These are phyloP conservation scores for Sinocyclocheilus grahami DNA, from an alignment of 2,113 vertebrate species.

Conservation along the genomic window DNA sequence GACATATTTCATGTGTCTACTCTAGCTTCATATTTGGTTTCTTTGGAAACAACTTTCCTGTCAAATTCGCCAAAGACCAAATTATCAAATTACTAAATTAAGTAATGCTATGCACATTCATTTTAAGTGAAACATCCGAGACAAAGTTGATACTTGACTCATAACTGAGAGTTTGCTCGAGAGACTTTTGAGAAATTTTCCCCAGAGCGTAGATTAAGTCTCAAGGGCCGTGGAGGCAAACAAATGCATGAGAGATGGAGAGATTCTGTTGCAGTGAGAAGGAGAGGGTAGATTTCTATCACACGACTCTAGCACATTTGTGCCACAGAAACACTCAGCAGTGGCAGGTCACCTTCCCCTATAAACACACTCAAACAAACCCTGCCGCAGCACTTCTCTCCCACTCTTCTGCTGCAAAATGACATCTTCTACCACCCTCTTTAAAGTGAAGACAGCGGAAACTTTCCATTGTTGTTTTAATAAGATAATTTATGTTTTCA, in stretches of 20 bases:
- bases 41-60: too few relatives aligned
- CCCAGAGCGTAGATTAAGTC: too few relatives aligned
- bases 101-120: too few relatives aligned
- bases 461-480: background rate
- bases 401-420: constrained; percentile 7
- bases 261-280: constrained; percentile 26
- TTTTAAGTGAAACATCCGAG: too few relatives aligned
- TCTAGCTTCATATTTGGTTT: too few relatives aligned
- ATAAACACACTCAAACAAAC: constrained; percentile 33
- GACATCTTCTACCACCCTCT: background rate
- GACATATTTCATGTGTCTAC: too few relatives aligned
- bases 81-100: too few relatives aligned
- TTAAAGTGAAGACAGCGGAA: background rate
- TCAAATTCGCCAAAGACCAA: too few relatives aligned
- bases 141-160: too few relatives aligned
- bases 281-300: background rate
- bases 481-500: background rate
- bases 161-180: too few relatives aligned
- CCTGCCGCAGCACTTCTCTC: background rate
- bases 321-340: constrained; percentile 61
- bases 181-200: too few relatives aligned
- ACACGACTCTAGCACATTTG: background rate
- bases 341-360: constrained; percentile 69
- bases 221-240: too few relatives aligned
- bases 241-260: constrained; percentile 14